Evolutionary conservation across 2,888 invertebrate species (phyloP).

Genomic region (Bombylius discolor): DNA sequence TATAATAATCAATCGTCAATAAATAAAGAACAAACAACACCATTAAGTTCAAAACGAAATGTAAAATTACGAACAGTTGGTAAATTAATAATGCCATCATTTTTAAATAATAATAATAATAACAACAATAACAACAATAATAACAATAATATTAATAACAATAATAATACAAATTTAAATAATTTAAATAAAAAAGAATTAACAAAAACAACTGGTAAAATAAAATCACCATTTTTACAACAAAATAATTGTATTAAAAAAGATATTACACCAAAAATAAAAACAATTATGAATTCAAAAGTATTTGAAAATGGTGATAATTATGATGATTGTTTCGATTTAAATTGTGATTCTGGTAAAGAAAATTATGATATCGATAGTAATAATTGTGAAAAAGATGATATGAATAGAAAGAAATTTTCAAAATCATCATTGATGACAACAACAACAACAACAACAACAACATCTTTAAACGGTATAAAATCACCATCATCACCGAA

Average conservation of each 20-base stretch:
- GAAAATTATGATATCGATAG: conserved; percentile 24
- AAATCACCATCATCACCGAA: no score
- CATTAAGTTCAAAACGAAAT: conserved; percentile 16
- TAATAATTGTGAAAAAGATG: neutral
- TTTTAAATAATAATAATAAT: conserved; percentile 24
- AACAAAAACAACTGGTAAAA: conserved; percentile 29
- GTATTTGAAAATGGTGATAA: neutral
- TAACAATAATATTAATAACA: conserved; percentile 24
- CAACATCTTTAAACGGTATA: neutral
- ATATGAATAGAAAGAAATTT: neutral
- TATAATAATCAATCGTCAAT: neutral
- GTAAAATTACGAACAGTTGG: conserved; percentile 28
- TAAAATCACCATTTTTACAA: conserved; percentile 33
- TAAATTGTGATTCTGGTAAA: conserved; percentile 28
- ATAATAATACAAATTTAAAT: conserved; percentile 17
- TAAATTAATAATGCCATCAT: conserved; percentile 29
- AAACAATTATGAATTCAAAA: conserved; percentile 18
- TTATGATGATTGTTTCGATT: conserved; percentile 8
- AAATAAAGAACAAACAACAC: neutral
- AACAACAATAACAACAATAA: conserved; percentile 18
- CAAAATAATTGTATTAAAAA: conserved; percentile 20
- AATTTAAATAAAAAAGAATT: conserved; percentile 5
- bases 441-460: neutral
- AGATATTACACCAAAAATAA: conserved; percentile 16
- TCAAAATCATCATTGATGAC: neutral